A percentile compares a stretch with the other conserved stretches of the same genome.
Evolutionary conservation across 2,888 invertebrate species (phyloP).

Genomic region (Apotomis betuletana): DNA sequence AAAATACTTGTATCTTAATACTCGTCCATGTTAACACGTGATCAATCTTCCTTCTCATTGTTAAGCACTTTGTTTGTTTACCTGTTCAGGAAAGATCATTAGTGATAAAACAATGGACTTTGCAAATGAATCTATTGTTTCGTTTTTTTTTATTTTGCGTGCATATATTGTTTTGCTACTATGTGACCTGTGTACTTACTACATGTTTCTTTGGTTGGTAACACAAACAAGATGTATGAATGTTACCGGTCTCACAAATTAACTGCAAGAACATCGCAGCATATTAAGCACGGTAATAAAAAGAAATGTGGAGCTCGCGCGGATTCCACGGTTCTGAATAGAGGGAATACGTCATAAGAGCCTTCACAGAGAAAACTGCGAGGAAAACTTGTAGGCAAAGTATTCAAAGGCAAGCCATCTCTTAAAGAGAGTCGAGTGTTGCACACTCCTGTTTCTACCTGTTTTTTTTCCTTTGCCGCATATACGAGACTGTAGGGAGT

Average conservation of each 20-base stretch:
- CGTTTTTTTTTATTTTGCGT: conserved; percentile 46
- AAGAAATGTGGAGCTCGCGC: conserved; percentile 44
- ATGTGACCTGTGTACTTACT: conserved; percentile 3
- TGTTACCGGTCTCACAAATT: not conserved
- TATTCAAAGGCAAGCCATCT: conserved; percentile 59
- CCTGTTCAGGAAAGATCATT: conserved; percentile 56
- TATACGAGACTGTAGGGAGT: conserved; percentile 28
- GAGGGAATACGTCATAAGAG: conserved; percentile 51
- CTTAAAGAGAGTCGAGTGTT: conserved; percentile 47
- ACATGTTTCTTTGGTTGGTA: conserved; percentile 15
- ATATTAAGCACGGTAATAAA: conserved; percentile 27
- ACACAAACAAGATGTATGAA: conserved; percentile 10
- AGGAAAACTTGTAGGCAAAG: conserved; percentile 54
- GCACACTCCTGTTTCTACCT: conserved; percentile 43
- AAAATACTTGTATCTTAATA: not conserved
- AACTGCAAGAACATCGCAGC: conserved; percentile 16
- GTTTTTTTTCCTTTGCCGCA: conserved; percentile 44
- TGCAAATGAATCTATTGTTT: conserved; percentile 57
- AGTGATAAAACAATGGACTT: conserved; percentile 58
- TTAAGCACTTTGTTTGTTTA: conserved; percentile 35
- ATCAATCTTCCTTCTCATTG: conserved; percentile 27
- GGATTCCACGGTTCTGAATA: conserved; percentile 52
- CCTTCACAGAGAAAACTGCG: conserved; percentile 51
- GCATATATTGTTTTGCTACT: conserved; percentile 31
- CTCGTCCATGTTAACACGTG: conserved; percentile 4